Percentiles rank a stretch among this genome's conserved stretches.
These are phyloP conservation scores for Hemicordylus capensis DNA, from an alignment of 2,113 vertebrate genomes.

Conservation along the genomic window DNA sequence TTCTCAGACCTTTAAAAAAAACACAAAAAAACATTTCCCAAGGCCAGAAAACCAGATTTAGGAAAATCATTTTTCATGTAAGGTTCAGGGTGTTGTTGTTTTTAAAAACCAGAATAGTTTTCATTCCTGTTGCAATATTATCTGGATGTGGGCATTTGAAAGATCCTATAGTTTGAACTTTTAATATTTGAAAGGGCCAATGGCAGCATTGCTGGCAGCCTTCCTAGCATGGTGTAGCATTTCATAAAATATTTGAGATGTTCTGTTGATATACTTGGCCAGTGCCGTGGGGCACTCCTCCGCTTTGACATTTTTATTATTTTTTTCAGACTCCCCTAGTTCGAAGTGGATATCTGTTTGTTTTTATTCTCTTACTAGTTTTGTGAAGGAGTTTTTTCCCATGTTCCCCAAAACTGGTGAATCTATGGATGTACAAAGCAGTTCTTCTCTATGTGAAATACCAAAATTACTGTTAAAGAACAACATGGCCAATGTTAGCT, in stretches of 20 bases:
- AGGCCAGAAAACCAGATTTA: not conserved
- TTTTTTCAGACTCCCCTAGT: not conserved
- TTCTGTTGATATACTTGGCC: not conserved
- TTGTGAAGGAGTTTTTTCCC: not conserved
- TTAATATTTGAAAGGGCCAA: not conserved
- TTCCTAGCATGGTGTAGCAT: not conserved
- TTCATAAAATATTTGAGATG: slow-evolving; percentile 16
- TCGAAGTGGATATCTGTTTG: not conserved
- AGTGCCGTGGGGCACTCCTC: not conserved
- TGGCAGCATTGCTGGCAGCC: not conserved
- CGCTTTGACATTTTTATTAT: not conserved
- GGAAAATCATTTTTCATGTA: not conserved
- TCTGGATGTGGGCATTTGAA: not conserved
- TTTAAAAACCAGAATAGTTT: not conserved
- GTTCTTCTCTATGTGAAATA: not conserved
- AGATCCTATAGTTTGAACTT: not conserved
- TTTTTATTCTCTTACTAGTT: not conserved
- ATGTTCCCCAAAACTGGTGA: not conserved
- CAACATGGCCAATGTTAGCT: not conserved
- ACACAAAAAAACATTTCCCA: not conserved
- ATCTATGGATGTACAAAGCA: not conserved
- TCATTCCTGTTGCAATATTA: not conserved
- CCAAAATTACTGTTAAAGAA: not conserved
- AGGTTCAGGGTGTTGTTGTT: too few species aligned
- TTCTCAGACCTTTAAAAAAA: too few species aligned